Conservation (phyloP, 1,140 invertebrate genomes). For the Hycleus cichorii region DNA sequence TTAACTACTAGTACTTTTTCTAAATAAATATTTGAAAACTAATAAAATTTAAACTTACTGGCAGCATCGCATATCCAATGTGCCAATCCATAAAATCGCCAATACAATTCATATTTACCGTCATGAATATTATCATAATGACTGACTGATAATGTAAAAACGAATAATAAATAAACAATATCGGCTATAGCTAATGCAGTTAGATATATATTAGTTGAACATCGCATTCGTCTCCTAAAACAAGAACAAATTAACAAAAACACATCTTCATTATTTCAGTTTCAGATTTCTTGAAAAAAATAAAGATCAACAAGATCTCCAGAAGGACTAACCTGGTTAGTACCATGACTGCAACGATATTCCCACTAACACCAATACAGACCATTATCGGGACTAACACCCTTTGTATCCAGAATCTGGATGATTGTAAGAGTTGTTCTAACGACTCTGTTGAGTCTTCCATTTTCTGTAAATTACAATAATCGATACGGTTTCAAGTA, state of each 20-base stretch:
- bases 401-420: slow-evolving; percentile 56
- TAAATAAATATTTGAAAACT: background rate
- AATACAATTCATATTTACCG: slow-evolving; percentile 39
- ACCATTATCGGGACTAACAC: slow-evolving; percentile 63
- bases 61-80: slow-evolving; percentile 57
- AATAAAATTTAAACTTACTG: slow-evolving; percentile 42
- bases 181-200: slow-evolving; percentile 67
- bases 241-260: slow-evolving; percentile 2
- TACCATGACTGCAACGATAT: slow-evolving; percentile 64
- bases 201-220: slow-evolving; percentile 68
- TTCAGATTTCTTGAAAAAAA: no score
- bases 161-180: slow-evolving; percentile 60
- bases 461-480: background rate
- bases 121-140: slow-evolving; percentile 51
- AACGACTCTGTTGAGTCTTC: slow-evolving; percentile 11
- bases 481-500: background rate
- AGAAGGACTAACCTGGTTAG: slow-evolving; percentile 50
- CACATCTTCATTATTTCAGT: no score
- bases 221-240: slow-evolving; percentile 58
- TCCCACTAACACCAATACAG: slow-evolving; percentile 61
- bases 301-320: background rate
- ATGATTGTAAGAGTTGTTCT: slow-evolving; percentile 37
- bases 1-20: no score
- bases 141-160: slow-evolving; percentile 56
- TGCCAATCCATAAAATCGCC: slow-evolving; percentile 51